phyloP scores from a whole-genome alignment of 1,140 invertebrate species.

The Helicorthomorpha holstii region DNA sequence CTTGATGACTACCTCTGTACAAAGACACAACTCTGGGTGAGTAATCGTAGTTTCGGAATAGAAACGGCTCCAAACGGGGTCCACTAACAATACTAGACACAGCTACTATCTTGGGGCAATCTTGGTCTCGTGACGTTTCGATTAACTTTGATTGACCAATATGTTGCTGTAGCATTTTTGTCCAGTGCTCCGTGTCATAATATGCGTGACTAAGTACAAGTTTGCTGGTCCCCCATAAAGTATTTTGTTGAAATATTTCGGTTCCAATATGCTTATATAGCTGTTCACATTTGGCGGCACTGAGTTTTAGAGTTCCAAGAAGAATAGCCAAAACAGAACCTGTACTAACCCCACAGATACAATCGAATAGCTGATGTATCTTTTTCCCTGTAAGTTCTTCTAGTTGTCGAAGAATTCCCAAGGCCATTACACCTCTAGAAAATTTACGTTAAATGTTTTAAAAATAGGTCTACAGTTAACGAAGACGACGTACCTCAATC shows the following conservation, averaged over 20 bases:
- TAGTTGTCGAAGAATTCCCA: slow-evolving; percentile 58
- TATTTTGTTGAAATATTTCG: slow-evolving; percentile 51
- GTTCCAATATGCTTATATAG: slow-evolving; percentile 50
- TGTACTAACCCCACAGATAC: slow-evolving; percentile 80
- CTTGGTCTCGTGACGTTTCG: slow-evolving; percentile 37
- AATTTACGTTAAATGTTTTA: slow-evolving; percentile 12
- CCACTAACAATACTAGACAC: slow-evolving; percentile 69
- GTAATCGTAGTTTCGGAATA: slow-evolving; percentile 78
- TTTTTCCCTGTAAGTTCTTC: slow-evolving; percentile 48
- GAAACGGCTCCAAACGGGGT: slow-evolving; percentile 55
- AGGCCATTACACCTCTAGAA: slow-evolving; percentile 53
- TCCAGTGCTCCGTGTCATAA: slow-evolving; percentile 75
- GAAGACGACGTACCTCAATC: slow-evolving; percentile 36
- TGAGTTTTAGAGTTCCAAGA: slow-evolving; percentile 40
- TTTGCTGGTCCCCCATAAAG: slow-evolving; percentile 52
- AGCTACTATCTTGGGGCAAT: slow-evolving; percentile 49
- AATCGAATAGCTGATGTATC: slow-evolving; percentile 53
- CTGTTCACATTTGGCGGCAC: slow-evolving; percentile 40
- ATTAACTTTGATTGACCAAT: slow-evolving; percentile 48
- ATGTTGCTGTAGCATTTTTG: slow-evolving; percentile 53
- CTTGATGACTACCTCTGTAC: slow-evolving; percentile 55
- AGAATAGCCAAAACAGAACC: slow-evolving; percentile 56
- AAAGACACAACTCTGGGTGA: slow-evolving; percentile 53
- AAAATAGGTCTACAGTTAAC: slow-evolving; percentile 3
- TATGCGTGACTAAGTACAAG: slow-evolving; percentile 74